A percentile compares a stretch with the other conserved stretches of the same genome.
Conservation (phyloP, 2,113 vertebrate genomes). For the Lophius piscatorius region DNA sequence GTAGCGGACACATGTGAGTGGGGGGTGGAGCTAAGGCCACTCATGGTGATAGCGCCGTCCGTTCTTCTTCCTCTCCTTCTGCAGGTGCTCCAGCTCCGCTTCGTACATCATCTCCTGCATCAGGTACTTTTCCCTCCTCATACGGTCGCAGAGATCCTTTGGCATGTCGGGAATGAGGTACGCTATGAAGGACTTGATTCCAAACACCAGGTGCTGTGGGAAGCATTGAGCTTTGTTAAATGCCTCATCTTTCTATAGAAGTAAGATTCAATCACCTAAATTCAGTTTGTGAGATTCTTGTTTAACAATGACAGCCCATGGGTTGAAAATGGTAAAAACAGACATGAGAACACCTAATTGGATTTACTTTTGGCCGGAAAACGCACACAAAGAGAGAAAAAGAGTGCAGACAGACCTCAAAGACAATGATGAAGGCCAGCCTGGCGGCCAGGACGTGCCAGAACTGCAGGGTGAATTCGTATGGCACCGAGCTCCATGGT, state of each 20-base stretch:
- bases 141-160: constrained; percentile 95
- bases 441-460: constrained; percentile 97
- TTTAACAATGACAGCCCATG: constrained; percentile 4
- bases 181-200: constrained; percentile 98
- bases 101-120: constrained; percentile 99
- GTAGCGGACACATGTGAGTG: constrained; percentile 19
- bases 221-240: constrained; percentile 38
- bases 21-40: constrained; percentile 89
- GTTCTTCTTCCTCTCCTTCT: constrained; percentile 92
- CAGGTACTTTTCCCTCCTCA: constrained; percentile 97
- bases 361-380: constrained; percentile 45
- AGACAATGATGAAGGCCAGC: constrained; percentile 97
- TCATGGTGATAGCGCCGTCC: constrained; percentile 95
- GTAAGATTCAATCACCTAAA: constrained; percentile 6
- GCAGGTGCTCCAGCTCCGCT: constrained; percentile 94
- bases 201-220: constrained; percentile 94
- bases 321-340: constrained; percentile 1
- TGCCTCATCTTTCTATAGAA: constrained; percentile 20
- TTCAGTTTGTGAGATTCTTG: neutral
- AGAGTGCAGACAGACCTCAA: constrained; percentile 86
- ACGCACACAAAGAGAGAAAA: constrained; percentile 17
- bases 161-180: constrained; percentile 99
- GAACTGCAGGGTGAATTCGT: constrained; percentile 96
- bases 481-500: constrained; percentile 89
- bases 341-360: constrained; percentile 1